A percentile compares a stretch with the other conserved stretches of the same genome.
phyloP scores from a whole-genome alignment of 1,140 invertebrate genomes.

The Parasteatoda tepidariorum region DNA sequence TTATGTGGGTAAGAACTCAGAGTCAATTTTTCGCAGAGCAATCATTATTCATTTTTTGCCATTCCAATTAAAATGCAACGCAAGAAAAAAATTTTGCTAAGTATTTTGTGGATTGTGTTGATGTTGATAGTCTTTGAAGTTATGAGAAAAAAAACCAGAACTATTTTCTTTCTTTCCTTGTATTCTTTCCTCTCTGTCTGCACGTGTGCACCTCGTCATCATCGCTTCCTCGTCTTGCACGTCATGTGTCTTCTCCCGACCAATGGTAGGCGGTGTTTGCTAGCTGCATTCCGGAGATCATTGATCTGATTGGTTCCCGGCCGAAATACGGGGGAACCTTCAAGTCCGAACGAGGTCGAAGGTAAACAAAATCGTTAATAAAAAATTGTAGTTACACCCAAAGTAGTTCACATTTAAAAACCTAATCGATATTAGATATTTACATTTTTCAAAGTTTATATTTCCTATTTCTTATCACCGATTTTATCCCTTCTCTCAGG shows the following conservation, averaged over 20 bases:
- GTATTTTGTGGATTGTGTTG: conserved; percentile 36
- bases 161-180: conserved; percentile 58
- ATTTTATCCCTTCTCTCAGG: background rate
- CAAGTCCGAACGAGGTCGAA: conserved; percentile 96
- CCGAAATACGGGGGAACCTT: conserved; percentile 99
- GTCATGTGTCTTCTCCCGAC: conserved; percentile 53
- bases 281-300: conserved; percentile 99
- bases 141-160: conserved; percentile 32
- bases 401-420: conserved; percentile 47
- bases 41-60: background rate
- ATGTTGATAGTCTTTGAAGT: conserved; percentile 44
- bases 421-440: conserved; percentile 22
- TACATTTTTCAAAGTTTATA: background rate
- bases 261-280: conserved; percentile 81
- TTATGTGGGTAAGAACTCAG: background rate
- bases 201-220: conserved; percentile 57
- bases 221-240: conserved; percentile 59
- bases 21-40: background rate
- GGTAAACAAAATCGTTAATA: conserved; percentile 53
- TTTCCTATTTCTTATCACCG: background rate
- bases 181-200: conserved; percentile 60
- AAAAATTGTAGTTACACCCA: conserved; percentile 33
- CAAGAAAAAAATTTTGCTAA: background rate
- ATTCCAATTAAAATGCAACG: background rate
- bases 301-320: conserved; percentile 99